Conservation (phyloP, 2,113 vertebrate species). For the Bagarius yarrelli region DNA sequence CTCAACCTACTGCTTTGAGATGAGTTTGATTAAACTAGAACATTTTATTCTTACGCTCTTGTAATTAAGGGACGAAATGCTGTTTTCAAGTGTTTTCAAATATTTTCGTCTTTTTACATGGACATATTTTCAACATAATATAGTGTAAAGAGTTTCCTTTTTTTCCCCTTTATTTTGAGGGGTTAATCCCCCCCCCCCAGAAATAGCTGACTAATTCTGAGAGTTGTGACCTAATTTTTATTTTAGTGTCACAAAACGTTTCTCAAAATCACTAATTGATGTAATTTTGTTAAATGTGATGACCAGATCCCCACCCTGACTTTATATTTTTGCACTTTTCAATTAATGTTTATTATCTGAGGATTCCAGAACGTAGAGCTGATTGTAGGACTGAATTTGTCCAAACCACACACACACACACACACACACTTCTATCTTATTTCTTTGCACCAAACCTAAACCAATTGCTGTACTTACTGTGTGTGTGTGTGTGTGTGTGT, state of each 20-base stretch:
- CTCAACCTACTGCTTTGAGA: neutral
- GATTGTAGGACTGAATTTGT: neutral
- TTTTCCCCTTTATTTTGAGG: too few relatives aligned
- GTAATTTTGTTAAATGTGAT: neutral
- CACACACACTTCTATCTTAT: neutral
- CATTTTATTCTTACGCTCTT: too few relatives aligned
- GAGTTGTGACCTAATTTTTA: too few relatives aligned
- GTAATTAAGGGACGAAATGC: too few relatives aligned
- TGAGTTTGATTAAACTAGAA: neutral
- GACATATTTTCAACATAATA: too few relatives aligned
- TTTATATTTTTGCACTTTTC: neutral
- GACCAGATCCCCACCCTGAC: neutral
- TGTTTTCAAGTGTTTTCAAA: too few relatives aligned
- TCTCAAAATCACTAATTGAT: neutral
- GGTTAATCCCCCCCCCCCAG: too few relatives aligned
- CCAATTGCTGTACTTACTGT: neutral
- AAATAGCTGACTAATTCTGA: too few relatives aligned
- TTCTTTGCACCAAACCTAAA: neutral
- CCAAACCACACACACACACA: neutral
- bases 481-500: neutral
- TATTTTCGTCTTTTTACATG: too few relatives aligned
- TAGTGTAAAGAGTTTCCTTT: too few relatives aligned
- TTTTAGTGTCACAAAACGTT: neutral
- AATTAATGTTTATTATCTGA: neutral
- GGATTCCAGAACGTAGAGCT: neutral